phyloP scores from a whole-genome alignment of 2,797 vertebrate genomes.

The Poeciliopsis paucimaculata region DNA sequence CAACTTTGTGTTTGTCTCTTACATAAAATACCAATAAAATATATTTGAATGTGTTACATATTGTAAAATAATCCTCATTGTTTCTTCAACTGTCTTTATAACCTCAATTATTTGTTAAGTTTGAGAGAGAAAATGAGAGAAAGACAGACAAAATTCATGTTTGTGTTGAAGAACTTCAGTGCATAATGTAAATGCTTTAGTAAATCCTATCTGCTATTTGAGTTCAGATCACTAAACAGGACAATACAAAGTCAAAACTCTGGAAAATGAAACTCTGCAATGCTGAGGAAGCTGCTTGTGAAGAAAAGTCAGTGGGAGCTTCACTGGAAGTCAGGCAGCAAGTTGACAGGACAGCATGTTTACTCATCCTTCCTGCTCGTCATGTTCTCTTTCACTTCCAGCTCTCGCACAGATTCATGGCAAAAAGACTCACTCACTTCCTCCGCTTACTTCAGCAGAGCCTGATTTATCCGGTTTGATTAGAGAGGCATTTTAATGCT shows the following conservation, averaged over 20 bases:
- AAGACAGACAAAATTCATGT: conserved; percentile 19
- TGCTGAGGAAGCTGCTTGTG: conserved; percentile 4
- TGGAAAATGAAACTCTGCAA: conserved; percentile 32
- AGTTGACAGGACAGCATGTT: conserved; percentile 33
- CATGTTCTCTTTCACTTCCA: conserved; percentile 38
- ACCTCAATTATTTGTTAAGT: neutral
- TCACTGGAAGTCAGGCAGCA: conserved; percentile 42
- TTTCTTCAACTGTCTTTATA: neutral
- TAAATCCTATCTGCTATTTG: neutral
- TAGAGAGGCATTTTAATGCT: conserved; percentile 59
- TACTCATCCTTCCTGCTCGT: conserved; percentile 47
- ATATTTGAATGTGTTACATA: neutral
- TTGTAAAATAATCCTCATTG: neutral
- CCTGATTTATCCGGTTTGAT: conserved; percentile 57
- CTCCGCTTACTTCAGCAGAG: conserved; percentile 27
- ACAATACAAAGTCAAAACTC: conserved; percentile 18
- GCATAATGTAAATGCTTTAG: conserved; percentile 13
- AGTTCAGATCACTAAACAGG: neutral
- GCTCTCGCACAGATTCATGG: conserved; percentile 16
- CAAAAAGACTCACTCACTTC: conserved; percentile 20
- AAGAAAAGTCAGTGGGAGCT: conserved; percentile 15
- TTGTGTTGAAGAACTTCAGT: conserved; percentile 31
- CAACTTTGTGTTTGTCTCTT: neutral
- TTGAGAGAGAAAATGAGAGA: conserved; percentile 22
- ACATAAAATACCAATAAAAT: neutral